A percentile compares a stretch with the other conserved stretches of the same genome.
Conservation (phyloP, 2,888 invertebrate genomes). For the Lacanobia wlatinum region DNA sequence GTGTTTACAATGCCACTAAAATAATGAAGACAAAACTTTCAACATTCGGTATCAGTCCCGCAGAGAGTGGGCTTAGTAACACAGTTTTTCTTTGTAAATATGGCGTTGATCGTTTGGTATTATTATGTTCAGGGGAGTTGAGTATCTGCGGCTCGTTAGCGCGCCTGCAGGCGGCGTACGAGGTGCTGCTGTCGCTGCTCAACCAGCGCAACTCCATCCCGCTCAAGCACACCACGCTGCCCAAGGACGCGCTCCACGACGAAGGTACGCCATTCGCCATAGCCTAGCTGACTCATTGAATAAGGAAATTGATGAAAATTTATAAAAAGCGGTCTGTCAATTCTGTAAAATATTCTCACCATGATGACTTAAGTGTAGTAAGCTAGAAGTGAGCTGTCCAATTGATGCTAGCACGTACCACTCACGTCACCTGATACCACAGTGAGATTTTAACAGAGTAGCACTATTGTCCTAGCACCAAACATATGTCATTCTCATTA, state of each 20-base stretch:
- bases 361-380: not conserved
- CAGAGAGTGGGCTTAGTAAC: too few species aligned
- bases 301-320: not conserved
- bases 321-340: too few species aligned
- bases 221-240: conserved; percentile 83
- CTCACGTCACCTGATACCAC: too few species aligned
- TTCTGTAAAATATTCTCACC: not conserved
- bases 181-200: conserved; percentile 80
- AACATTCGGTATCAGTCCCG: too few species aligned
- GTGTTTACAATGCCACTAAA: too few species aligned
- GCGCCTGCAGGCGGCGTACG: conserved; percentile 90
- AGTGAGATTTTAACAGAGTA: too few species aligned
- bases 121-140: conserved; percentile 85
- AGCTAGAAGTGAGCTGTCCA: too few species aligned
- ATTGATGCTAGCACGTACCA: too few species aligned
- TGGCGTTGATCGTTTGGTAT: not conserved
- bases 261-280: conserved; percentile 77
- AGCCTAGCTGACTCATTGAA: not conserved
- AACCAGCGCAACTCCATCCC: conserved; percentile 60
- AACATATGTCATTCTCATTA: too few species aligned
- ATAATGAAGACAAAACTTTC: too few species aligned
- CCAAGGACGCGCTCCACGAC: conserved; percentile 87
- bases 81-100: too few species aligned
- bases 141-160: conserved; percentile 92
- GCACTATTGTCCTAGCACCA: too few species aligned